phyloP scores from a whole-genome alignment of 2,113 vertebrate species.

The Delphinapterus leucas region DNA sequence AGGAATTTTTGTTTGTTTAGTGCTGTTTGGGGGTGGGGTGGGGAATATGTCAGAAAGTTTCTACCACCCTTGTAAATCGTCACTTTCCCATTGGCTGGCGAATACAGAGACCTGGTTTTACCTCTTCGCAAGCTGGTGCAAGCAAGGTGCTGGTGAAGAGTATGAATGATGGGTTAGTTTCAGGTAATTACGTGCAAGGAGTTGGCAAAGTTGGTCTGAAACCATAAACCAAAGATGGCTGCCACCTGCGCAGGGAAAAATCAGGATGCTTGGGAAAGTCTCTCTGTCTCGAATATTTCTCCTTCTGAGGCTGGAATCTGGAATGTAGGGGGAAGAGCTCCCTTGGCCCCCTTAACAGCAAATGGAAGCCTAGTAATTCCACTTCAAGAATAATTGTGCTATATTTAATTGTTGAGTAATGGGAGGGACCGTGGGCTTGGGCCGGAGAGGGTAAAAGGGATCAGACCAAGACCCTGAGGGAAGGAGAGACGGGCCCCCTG shows the following conservation, averaged over 20 bases:
- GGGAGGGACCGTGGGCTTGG: background rate
- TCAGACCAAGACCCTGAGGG: background rate
- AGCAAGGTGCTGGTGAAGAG: background rate
- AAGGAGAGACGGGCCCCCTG: background rate
- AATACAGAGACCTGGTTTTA: background rate
- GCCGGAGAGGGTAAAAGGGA: background rate
- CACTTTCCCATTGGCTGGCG: accelerated
- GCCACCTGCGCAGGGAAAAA: background rate
- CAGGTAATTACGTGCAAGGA: background rate
- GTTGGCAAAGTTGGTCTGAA: background rate
- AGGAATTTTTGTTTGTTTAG: background rate
- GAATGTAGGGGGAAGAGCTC: background rate
- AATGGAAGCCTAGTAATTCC: background rate
- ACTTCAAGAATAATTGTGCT: background rate
- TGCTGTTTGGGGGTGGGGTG: too few species aligned
- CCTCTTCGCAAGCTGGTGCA: background rate
- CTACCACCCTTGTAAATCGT: background rate
- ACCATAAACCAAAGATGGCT: background rate
- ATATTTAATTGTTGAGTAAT: background rate
- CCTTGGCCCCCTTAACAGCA: background rate
- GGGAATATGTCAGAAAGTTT: background rate
- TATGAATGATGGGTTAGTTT: background rate
- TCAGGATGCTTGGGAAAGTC: background rate
- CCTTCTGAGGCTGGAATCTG: background rate
- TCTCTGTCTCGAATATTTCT: background rate